Conservation (phyloP, 1,140 invertebrate genomes). For the Lepidotrigona ventralis region DNA sequence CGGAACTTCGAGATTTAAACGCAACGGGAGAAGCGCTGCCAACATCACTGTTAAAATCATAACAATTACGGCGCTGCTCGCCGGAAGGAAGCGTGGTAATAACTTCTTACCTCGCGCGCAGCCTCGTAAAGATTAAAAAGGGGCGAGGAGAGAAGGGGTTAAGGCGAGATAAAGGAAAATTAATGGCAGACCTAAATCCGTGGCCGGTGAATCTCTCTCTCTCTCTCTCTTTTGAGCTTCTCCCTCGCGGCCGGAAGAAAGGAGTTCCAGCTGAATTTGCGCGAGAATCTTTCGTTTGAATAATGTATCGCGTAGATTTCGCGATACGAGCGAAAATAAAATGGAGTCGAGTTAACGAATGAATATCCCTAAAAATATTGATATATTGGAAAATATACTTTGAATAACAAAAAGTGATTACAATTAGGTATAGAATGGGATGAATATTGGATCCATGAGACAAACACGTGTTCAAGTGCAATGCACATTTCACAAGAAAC, state of each 20-base stretch:
- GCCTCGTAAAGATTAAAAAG: conserved; percentile 43
- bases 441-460: too few relatives aligned
- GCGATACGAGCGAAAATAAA: neutral
- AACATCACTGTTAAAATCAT: conserved; percentile 1
- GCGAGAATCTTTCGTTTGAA: too few relatives aligned
- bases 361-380: too few relatives aligned
- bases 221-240: neutral
- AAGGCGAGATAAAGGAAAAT: conserved; percentile 46
- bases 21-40: neutral
- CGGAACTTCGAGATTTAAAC: neutral
- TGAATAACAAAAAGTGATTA: too few relatives aligned
- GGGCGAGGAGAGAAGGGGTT: conserved; percentile 10
- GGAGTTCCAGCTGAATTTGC: conserved; percentile 11
- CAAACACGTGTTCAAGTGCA: too few relatives aligned
- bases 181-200: conserved; percentile 47
- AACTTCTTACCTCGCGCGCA: conserved; percentile 31
- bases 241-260: conserved; percentile 13
- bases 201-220: conserved; percentile 6
- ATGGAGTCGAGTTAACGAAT: too few relatives aligned
- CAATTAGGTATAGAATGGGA: too few relatives aligned
- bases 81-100: conserved; percentile 46
- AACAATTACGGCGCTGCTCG: conserved; percentile 27
- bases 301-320: too few relatives aligned
- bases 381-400: too few relatives aligned
- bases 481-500: too few relatives aligned